A percentile compares a stretch with the other conserved stretches of the same genome.
Evolutionary conservation across 1,140 invertebrate species (phyloP).

Genomic region (Anthonomus grandis): DNA sequence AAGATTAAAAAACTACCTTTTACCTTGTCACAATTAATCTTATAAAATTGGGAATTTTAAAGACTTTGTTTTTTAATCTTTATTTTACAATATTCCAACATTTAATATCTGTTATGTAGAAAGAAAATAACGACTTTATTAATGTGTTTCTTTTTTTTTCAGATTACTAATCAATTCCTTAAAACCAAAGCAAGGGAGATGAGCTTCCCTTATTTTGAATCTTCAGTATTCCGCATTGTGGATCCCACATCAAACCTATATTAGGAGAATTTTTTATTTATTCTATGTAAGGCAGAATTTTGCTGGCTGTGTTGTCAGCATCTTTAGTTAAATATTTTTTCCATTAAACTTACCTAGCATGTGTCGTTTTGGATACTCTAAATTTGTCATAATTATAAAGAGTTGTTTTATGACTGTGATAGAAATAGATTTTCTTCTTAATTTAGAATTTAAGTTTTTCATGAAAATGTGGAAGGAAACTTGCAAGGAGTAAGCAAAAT

Average conservation of each 20-base stretch:
- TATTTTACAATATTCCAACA: too few relatives aligned
- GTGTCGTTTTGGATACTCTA: constrained; percentile 1
- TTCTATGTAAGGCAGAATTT: not conserved
- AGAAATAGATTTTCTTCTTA: constrained; percentile 15
- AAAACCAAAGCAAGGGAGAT: too few relatives aligned
- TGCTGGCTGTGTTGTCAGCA: not conserved
- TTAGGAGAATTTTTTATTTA: constrained; percentile 1
- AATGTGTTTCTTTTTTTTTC: constrained; percentile 6
- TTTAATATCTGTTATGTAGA: too few relatives aligned
- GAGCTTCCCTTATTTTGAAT: not conserved
- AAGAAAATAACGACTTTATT: too few relatives aligned
- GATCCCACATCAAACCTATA: constrained; percentile 2
- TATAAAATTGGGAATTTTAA: too few relatives aligned
- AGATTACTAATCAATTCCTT: constrained; percentile 7
- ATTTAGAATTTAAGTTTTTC: constrained; percentile 6
- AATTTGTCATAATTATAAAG: constrained; percentile 18
- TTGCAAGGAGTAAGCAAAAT: too few relatives aligned
- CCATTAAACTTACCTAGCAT: not conserved
- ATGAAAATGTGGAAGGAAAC: not conserved
- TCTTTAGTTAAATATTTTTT: not conserved
- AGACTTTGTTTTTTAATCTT: not conserved
- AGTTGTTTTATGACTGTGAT: constrained; percentile 21
- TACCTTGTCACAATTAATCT: too few relatives aligned
- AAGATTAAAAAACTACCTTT: too few relatives aligned
- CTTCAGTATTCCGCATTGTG: not conserved